phyloP scores from a whole-genome alignment of 2,888 invertebrate species.

The Metacarcinus magister region DNA sequence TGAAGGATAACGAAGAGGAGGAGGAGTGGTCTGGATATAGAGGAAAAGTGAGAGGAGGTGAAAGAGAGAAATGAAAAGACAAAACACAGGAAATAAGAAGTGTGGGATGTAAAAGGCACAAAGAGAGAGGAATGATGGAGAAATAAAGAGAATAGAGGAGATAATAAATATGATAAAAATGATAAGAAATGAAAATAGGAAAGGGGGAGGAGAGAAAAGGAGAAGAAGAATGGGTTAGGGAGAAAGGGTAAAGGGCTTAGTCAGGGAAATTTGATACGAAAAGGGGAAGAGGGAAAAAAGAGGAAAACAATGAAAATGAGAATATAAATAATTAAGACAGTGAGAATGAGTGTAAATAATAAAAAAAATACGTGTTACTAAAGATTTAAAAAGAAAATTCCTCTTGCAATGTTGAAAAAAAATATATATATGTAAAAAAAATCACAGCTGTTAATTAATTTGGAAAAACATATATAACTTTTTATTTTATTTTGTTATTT shows the following conservation, averaged over 20 bases:
- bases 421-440: not conserved
- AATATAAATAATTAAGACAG: too few species aligned
- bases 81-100: not conserved
- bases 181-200: not conserved
- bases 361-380: not conserved
- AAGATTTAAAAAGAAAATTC: not conserved
- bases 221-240: not conserved
- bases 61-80: not conserved
- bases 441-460: not conserved
- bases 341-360: not conserved
- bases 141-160: slow-evolving; percentile 3
- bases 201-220: not conserved
- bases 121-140: not conserved
- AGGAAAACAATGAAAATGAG: not conserved
- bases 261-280: not conserved
- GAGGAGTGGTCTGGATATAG: not conserved
- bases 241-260: not conserved
- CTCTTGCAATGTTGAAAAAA: not conserved
- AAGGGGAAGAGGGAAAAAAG: not conserved
- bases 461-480: not conserved
- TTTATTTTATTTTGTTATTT: not conserved
- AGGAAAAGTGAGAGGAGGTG: not conserved
- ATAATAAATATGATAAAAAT: not conserved
- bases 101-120: not conserved
- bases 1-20: not conserved